Percentiles rank a stretch among this genome's conserved stretches.
phyloP scores from a whole-genome alignment of 2,888 invertebrate genomes.

The Drosophila recens region DNA sequence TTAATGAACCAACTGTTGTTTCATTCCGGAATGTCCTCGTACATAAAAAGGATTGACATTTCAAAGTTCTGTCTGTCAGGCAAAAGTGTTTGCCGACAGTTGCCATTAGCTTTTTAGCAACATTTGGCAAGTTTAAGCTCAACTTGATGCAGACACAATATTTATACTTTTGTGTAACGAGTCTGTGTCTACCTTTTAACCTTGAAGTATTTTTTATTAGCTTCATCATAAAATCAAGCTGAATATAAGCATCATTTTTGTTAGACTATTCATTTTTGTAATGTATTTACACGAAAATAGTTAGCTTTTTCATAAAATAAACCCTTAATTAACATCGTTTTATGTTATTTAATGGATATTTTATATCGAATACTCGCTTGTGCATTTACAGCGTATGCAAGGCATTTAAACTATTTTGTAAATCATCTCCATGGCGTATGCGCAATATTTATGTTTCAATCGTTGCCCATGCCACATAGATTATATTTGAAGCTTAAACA shows the following conservation, averaged over 20 bases:
- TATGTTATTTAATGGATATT: neutral
- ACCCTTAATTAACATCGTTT: too few species aligned
- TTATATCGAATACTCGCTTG: conserved; percentile 3
- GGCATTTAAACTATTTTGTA: conserved; percentile 24
- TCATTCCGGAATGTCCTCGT: conserved; percentile 44
- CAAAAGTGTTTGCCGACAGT: conserved; percentile 31
- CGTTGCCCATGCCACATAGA: conserved; percentile 52
- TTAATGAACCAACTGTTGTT: conserved; percentile 76
- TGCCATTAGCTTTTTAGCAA: conserved; percentile 18
- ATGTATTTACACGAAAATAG: neutral
- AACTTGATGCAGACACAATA: conserved; percentile 4
- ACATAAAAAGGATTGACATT: conserved; percentile 67
- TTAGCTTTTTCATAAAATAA: neutral
- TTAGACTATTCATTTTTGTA: too few species aligned
- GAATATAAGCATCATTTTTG: neutral
- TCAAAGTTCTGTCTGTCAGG: conserved; percentile 47
- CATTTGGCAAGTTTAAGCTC: conserved; percentile 11
- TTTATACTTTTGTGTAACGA: neutral
- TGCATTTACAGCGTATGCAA: neutral
- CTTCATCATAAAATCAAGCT: too few species aligned
- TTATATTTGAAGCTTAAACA: conserved; percentile 61
- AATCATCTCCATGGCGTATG: conserved; percentile 29
- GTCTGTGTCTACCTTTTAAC: neutral
- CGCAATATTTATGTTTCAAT: neutral
- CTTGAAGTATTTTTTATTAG: neutral